Conservation (phyloP, 2,797 vertebrate genomes). For the Nyctalus aviator region DNA sequence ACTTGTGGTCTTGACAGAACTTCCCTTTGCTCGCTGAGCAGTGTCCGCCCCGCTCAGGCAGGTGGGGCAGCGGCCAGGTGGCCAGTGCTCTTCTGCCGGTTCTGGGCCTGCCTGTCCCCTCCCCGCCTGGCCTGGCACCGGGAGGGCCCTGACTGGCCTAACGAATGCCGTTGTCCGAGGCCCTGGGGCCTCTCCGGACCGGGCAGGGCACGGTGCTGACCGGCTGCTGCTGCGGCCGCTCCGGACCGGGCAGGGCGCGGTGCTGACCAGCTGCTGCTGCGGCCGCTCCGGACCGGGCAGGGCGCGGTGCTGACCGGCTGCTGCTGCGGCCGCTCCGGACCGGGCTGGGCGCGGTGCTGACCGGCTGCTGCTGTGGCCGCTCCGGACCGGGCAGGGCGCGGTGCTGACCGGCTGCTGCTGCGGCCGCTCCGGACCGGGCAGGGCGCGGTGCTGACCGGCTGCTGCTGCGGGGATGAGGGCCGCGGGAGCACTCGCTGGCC, state of each 20-base stretch:
- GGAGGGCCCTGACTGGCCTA: background rate
- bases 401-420: background rate
- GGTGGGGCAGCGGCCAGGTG: background rate
- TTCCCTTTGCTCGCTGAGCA: background rate
- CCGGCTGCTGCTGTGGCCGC: background rate
- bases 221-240: background rate
- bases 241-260: background rate
- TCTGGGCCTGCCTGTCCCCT: background rate
- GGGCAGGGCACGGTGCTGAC: background rate
- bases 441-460: background rate
- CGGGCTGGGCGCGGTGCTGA: background rate
- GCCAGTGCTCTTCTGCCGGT: background rate
- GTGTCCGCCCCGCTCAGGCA: background rate
- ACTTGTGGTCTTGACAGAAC: background rate
- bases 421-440: background rate
- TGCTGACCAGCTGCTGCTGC: background rate
- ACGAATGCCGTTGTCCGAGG: background rate
- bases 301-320: background rate
- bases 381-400: background rate
- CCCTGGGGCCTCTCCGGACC: background rate
- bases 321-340: background rate
- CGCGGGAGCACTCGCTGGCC: rapidly evolving
- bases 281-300: background rate
- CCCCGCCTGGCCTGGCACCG: background rate
- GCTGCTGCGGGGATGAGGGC: background rate